Conservation (phyloP, 2,113 vertebrate genomes). For the Petaurus breviceps region DNA sequence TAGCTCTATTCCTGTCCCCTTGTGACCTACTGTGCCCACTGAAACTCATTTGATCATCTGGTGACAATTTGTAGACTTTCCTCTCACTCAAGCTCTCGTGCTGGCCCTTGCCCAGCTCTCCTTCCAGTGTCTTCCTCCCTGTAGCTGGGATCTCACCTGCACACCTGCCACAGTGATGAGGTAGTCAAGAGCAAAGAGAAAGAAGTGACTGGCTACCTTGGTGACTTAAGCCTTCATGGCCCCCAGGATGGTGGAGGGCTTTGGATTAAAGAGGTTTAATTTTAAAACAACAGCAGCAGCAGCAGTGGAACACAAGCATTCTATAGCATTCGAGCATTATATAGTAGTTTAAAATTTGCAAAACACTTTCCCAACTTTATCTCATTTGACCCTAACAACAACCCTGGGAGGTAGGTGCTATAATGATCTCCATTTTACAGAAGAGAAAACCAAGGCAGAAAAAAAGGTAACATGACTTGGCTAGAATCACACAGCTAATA, state of each 20-base stretch:
- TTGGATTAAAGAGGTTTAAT: background rate
- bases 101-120: background rate
- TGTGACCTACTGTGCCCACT: background rate
- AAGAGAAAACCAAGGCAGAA: background rate
- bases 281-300: background rate
- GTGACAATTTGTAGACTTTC: background rate
- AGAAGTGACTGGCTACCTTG: background rate
- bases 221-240: background rate
- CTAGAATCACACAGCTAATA: background rate
- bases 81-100: background rate
- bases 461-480: background rate
- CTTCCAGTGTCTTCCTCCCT: background rate
- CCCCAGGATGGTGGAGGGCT: background rate
- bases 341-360: background rate
- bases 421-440: background rate
- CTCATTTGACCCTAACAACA: background rate
- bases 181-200: background rate
- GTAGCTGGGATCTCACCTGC: background rate
- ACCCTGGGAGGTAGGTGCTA: background rate
- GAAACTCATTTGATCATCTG: background rate
- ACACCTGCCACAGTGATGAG: background rate
- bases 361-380: background rate
- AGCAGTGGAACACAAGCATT: background rate
- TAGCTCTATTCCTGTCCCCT: background rate
- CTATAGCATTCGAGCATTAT: background rate